These are phyloP conservation scores for Aldabrachelys gigantea DNA, from an alignment of 2,113 vertebrate species.

Conservation along the genomic window DNA sequence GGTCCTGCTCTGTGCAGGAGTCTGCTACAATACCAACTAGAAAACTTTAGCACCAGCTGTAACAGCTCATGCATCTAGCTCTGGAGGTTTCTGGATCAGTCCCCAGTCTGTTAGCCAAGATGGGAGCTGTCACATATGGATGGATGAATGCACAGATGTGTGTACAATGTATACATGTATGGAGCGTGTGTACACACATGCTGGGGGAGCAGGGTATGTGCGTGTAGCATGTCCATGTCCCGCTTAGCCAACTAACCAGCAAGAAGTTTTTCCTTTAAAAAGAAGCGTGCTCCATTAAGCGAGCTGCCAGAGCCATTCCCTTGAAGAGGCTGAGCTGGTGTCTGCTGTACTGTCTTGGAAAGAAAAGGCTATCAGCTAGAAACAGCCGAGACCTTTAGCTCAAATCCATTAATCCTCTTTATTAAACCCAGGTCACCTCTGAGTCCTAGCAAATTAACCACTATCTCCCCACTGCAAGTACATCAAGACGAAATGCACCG, in stretches of 20 bases:
- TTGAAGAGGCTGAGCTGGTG: constrained; percentile 49
- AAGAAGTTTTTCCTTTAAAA: neutral
- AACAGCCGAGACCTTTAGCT: constrained; percentile 85
- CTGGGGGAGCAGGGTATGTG: neutral
- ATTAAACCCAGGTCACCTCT: constrained; percentile 86
- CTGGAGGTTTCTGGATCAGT: neutral
- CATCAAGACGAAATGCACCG: constrained; percentile 74
- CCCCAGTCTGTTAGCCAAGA: neutral
- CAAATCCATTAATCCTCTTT: constrained; percentile 89
- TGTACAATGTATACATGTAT: neutral
- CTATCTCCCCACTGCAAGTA: constrained; percentile 78
- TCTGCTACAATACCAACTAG: neutral
- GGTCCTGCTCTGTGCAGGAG: neutral
- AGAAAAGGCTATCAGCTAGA: constrained; percentile 82
- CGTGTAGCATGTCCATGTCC: neutral
- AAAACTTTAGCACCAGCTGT: neutral
- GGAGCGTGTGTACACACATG: neutral
- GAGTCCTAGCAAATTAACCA: constrained; percentile 85
- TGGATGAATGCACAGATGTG: neutral
- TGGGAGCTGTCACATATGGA: neutral
- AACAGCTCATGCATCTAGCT: neutral
- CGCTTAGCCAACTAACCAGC: neutral
- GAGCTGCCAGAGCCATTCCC: constrained; percentile 24
- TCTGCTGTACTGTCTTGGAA: constrained; percentile 69
- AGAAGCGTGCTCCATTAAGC: neutral